phyloP scores from a whole-genome alignment of 2,888 invertebrate species.

The Phymatocera aterrima region DNA sequence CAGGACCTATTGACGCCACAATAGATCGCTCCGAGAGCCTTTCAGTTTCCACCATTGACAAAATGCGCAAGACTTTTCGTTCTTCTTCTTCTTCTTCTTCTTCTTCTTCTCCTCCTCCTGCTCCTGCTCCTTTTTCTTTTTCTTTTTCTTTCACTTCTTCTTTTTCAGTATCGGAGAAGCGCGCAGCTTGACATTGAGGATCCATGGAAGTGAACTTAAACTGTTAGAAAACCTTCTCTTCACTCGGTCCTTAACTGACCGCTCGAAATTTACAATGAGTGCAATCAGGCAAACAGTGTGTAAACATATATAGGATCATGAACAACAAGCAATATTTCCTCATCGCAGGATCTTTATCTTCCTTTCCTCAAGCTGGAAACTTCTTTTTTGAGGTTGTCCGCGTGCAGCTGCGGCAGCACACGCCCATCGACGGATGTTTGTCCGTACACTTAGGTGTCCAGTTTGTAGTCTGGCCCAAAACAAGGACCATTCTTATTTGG shows the following conservation, averaged over 20 bases:
- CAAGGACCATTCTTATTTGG: conserved; percentile 63
- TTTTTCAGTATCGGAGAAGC: neutral
- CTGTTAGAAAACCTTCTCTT: conserved; percentile 1
- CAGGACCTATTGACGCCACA: conserved; percentile 70
- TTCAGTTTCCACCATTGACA: conserved; percentile 59
- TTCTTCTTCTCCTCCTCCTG: neutral
- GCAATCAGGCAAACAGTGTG: conserved; percentile 69
- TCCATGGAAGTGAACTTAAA: neutral
- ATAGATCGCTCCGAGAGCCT: conserved; percentile 65
- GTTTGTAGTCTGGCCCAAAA: conserved; percentile 59
- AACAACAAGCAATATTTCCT: conserved; percentile 65
- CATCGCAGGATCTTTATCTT: conserved; percentile 42
- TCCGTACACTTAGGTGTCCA: neutral
- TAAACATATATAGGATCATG: conserved; percentile 62
- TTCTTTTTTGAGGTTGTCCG: neutral
- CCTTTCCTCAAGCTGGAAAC: neutral
- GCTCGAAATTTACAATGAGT: conserved; percentile 64
- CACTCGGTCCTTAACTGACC: neutral
- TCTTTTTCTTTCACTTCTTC: neutral
- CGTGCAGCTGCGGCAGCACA: conserved; percentile 14
- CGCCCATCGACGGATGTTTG: conserved; percentile 27
- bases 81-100: neutral
- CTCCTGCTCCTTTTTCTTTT: neutral
- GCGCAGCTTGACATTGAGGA: neutral
- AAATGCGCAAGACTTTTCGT: conserved; percentile 39